phyloP scores from a whole-genome alignment of 2,888 invertebrate species.

The Drosophila prolongata region DNA sequence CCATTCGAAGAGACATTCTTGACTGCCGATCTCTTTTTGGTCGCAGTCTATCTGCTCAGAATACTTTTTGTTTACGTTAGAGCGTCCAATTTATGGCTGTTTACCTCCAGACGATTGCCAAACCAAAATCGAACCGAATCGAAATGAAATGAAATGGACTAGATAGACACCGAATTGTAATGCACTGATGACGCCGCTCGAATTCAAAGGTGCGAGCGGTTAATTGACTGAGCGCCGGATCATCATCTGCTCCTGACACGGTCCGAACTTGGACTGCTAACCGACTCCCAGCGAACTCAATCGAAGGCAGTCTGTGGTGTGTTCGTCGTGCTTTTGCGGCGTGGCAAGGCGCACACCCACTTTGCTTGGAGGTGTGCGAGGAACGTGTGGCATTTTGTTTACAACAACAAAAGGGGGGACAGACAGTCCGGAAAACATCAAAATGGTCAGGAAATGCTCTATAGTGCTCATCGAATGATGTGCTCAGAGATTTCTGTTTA shows the following conservation, averaged over 20 bases:
- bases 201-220: neutral
- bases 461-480: neutral
- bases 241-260: conserved; percentile 44
- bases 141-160: conserved; percentile 22
- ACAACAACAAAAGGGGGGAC: conserved; percentile 44
- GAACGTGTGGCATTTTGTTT: conserved; percentile 56
- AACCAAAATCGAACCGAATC: conserved; percentile 40
- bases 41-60: neutral
- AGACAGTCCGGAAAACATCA: conserved; percentile 7
- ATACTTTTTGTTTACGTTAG: conserved; percentile 43
- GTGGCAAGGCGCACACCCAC: conserved; percentile 21
- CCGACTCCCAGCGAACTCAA: conserved; percentile 31
- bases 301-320: conserved; percentile 21
- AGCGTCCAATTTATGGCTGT: conserved; percentile 41
- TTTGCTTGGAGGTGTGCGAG: conserved; percentile 10
- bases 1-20: conserved; percentile 39
- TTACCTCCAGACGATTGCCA: conserved; percentile 43
- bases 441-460: conserved; percentile 25
- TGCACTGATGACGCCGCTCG: conserved; percentile 28
- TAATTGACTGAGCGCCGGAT: conserved; percentile 12
- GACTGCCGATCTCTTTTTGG: conserved; percentile 13
- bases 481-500: neutral
- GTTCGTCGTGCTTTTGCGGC: conserved; percentile 14
- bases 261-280: conserved; percentile 44
- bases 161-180: conserved; percentile 8